Conservation (phyloP, 2,113 vertebrate genomes). For the Scartelaos histophorus region DNA sequence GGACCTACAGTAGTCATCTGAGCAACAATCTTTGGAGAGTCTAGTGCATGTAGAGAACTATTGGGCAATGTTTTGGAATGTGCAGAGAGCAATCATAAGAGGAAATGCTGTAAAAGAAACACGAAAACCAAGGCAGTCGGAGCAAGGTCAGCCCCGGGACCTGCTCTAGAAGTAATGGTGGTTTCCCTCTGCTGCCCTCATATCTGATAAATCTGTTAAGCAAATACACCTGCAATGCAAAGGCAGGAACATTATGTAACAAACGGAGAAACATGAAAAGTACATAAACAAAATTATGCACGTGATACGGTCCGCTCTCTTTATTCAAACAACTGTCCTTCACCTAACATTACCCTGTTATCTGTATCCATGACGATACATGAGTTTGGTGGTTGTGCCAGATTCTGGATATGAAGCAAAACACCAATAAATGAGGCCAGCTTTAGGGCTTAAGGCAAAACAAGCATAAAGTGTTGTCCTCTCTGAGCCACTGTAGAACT, state of each 20-base stretch:
- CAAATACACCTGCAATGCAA: slow-evolving; percentile 37
- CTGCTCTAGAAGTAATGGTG: slow-evolving; percentile 55
- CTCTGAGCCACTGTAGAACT: slow-evolving; percentile 22
- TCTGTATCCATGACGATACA: slow-evolving; percentile 14
- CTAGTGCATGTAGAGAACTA: not conserved
- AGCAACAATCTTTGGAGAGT: slow-evolving; percentile 8
- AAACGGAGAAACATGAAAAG: slow-evolving; percentile 2
- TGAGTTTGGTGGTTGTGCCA: slow-evolving; percentile 4
- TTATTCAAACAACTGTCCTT: slow-evolving; percentile 20
- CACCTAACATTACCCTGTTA: slow-evolving; percentile 8
- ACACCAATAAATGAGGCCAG: slow-evolving; percentile 22
- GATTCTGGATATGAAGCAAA: slow-evolving; percentile 14
- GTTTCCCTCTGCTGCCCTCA: slow-evolving; percentile 23
- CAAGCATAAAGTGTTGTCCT: slow-evolving; percentile 38
- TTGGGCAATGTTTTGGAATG: slow-evolving; percentile 17
- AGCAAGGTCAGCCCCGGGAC: slow-evolving; percentile 54
- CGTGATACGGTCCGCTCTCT: slow-evolving; percentile 27
- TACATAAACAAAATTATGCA: slow-evolving; percentile 46
- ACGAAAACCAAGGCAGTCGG: slow-evolving; percentile 9
- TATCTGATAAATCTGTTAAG: slow-evolving; percentile 50
- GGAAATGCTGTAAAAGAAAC: not conserved
- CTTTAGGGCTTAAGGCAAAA: slow-evolving; percentile 56
- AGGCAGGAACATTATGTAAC: slow-evolving; percentile 38
- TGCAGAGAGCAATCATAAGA: not conserved
- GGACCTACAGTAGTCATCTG: slow-evolving; percentile 4